Percentiles rank a stretch among this genome's conserved stretches.
Evolutionary conservation across 2,888 invertebrate species (phyloP).

Genomic region (Idaea biselata): DNA sequence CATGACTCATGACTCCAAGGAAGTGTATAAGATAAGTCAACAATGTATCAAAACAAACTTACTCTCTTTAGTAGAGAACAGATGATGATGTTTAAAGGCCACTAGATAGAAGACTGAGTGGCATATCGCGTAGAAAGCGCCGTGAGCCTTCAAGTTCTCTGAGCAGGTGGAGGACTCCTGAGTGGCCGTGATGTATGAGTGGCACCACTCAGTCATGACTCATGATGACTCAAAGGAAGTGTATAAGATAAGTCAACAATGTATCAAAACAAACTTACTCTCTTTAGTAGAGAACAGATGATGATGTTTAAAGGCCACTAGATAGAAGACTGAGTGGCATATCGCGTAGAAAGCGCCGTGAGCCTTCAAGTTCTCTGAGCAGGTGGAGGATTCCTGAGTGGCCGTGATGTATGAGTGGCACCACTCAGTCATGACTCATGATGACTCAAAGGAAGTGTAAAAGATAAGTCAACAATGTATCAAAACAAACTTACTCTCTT

Average conservation of each 20-base stretch:
- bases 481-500: slow-evolving; percentile 84
- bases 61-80: slow-evolving; percentile 89
- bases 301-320: slow-evolving; percentile 93
- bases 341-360: slow-evolving; percentile 95
- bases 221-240: slow-evolving; percentile 80
- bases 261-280: slow-evolving; percentile 79
- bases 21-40: slow-evolving; percentile 59
- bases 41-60: slow-evolving; percentile 53
- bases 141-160: slow-evolving; percentile 83
- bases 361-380: slow-evolving; percentile 73
- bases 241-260: slow-evolving; percentile 56
- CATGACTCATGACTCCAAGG: slow-evolving; percentile 86
- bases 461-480: too few species aligned
- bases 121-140: slow-evolving; percentile 94
- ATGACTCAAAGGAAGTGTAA: slow-evolving; percentile 77
- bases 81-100: slow-evolving; percentile 92
- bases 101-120: slow-evolving; percentile 96
- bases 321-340: slow-evolving; percentile 95
- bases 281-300: slow-evolving; percentile 88
- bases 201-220: slow-evolving; percentile 90
- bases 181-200: slow-evolving; percentile 86
- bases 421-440: slow-evolving; percentile 88
- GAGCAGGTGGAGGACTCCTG: slow-evolving; percentile 75
- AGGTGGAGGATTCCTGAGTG: slow-evolving; percentile 75
- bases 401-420: slow-evolving; percentile 90